These are phyloP conservation scores for Cliona cf. orientalis DNA, from an alignment of 37 sponge, comb jelly and placozoan species.

Conservation along the genomic window DNA sequence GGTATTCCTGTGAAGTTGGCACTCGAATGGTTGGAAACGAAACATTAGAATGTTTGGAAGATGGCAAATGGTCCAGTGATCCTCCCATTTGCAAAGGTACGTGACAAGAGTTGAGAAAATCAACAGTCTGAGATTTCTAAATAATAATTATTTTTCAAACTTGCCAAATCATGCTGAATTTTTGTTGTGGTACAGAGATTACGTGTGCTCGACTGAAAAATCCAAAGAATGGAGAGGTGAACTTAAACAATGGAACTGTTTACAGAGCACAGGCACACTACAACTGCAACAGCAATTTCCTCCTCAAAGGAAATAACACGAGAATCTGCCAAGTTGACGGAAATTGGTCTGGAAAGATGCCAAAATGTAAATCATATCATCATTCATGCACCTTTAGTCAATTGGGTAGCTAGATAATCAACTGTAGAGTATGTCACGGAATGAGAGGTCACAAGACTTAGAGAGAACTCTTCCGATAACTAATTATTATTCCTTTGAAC, in stretches of 20 bases:
- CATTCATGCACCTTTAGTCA: no score
- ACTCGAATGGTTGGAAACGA: conserved; percentile 8
- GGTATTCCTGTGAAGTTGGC: conserved; percentile 33
- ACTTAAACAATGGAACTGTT: neutral
- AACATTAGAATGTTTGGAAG: neutral
- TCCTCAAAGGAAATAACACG: neutral
- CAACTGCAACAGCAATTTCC: conserved; percentile 33
- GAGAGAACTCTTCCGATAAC: no score
- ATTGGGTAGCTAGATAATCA: no score
- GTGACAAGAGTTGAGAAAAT: neutral
- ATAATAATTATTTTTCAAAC: no score
- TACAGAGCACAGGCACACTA: neutral
- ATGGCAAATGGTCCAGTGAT: conserved; percentile 29
- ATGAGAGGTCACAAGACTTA: no score
- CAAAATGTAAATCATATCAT: neutral
- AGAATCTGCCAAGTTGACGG: neutral
- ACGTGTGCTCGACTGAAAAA: no score
- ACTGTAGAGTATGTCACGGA: no score
- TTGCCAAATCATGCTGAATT: no score
- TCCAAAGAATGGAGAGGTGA: neutral
- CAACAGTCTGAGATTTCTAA: no score
- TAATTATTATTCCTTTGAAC: no score
- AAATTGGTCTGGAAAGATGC: neutral
- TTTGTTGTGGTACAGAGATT: no score
- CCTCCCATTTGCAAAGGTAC: conserved; percentile 17